Evolutionary conservation across 1,140 invertebrate species (phyloP), one percentile per base, ranked within the genome.

Genomic region (Papilio polyxenes): DNA sequence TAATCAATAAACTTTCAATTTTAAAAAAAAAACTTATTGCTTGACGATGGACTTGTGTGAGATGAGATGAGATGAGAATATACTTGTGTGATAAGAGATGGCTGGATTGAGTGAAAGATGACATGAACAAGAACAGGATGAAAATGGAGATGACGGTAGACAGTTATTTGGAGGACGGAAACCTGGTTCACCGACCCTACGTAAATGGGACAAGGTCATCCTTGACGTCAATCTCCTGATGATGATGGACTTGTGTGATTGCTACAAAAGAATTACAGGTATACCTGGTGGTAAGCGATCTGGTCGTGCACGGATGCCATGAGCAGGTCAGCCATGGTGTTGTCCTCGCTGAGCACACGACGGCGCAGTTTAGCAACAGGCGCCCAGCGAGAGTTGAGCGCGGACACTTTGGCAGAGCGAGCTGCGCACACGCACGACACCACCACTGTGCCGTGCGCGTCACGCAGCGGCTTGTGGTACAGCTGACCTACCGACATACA

Each of bases 381-480:
- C 75, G 98, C 92, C 92, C 98, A 99, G 85, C 98, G 96, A 1
- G 98, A 97, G 89, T 98, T 98, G 17, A 99, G 95, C 11, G 97
- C 96, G 9, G 97, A 97, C 2, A 98, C 96, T 94, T 99, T 99
- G 15, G 97, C 96, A 69, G 97, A 97, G 89, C 97, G 96, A 0
- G 99, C 96, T 82, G 97, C 96, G 91, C 98, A 98, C 31, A 99
- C 96, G 48, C 98, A 97, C 59, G 97, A 97, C 75, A 99, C 95
- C 0, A 99, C 98, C n/a, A 98, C 95, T 3, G 98, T 98, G 31
- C 98, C 98, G 90, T 98, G 97, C 3, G 96, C 95, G 92, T 99
- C 98, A 84, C 96, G 95, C 56, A 99, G 93, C 0, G 98, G 98
- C 87, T 98, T 97, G 91, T 99, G 97, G 93, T 98, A 99, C 40